phyloP scores from a whole-genome alignment of 37 sponge, comb jelly and placozoan genomes.

The Ephydatia muelleri region DNA sequence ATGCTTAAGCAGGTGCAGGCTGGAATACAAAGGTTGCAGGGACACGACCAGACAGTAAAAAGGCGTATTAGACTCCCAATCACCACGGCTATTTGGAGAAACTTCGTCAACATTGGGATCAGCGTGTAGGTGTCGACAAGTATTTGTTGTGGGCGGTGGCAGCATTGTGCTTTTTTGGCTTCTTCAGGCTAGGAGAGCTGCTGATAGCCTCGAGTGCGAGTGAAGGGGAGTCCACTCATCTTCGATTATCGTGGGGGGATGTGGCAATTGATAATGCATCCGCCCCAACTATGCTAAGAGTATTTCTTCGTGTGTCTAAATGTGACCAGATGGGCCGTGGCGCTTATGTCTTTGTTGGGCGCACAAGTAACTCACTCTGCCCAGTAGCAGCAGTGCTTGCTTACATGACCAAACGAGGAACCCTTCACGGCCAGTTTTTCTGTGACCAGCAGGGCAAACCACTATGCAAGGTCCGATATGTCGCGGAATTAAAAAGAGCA shows the following conservation, averaged over 20 bases:
- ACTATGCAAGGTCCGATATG: slow-evolving; percentile 3
- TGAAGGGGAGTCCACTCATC: not conserved
- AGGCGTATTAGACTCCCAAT: slow-evolving; percentile 21
- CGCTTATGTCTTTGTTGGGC: slow-evolving; percentile 11
- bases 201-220: not conserved
- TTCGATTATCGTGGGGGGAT: slow-evolving; percentile 3
- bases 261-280: not conserved
- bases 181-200: not conserved
- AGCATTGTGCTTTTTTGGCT: not conserved
- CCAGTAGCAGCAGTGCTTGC: not conserved
- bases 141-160: not conserved
- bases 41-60: not conserved
- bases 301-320: slow-evolving; percentile 1
- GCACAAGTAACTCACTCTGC: not conserved
- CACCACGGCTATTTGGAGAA: slow-evolving; percentile 24
- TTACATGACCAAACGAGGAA: slow-evolving; percentile 1
- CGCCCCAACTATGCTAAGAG: not conserved
- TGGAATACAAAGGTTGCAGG: not conserved
- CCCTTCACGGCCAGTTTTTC: slow-evolving; percentile 1
- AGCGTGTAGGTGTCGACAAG: not conserved
- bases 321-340: slow-evolving; percentile 13
- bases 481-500: not conserved
- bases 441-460: not conserved
- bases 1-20: slow-evolving; percentile 9
- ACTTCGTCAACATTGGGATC: slow-evolving; percentile 1